Conservation (phyloP, 2,797 vertebrate genomes). For the Mormyrus proboscirostris region DNA sequence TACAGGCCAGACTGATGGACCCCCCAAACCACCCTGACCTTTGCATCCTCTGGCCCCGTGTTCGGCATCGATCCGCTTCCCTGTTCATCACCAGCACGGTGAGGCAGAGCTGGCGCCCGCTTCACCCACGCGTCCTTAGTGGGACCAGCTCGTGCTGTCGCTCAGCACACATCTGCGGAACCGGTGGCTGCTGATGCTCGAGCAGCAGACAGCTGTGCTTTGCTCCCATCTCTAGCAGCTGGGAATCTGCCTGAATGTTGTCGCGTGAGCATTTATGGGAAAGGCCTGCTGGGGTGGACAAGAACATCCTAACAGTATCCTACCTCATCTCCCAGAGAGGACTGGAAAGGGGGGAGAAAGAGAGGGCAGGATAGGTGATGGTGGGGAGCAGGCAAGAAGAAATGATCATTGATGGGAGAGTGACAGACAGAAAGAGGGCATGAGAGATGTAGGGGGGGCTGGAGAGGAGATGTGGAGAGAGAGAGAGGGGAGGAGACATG, state of each 20-base stretch:
- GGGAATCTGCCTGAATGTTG: background rate
- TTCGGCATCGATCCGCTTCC: background rate
- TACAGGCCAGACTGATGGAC: background rate
- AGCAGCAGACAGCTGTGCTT: background rate
- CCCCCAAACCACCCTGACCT: background rate
- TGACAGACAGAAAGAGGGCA: background rate
- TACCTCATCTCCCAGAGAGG: background rate
- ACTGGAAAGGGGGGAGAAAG: background rate
- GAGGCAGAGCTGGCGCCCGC: background rate
- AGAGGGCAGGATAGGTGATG: background rate
- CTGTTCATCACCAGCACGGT: background rate
- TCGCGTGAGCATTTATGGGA: background rate
- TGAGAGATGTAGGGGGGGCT: background rate
- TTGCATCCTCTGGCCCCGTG: background rate
- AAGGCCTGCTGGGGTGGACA: background rate
- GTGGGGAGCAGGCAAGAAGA: background rate
- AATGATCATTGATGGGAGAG: background rate
- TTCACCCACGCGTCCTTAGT: background rate
- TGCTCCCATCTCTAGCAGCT: background rate
- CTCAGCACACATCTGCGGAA: background rate
- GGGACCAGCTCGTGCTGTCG: background rate
- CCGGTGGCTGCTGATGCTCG: background rate
- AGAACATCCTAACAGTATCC: background rate
- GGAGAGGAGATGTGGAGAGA: background rate
- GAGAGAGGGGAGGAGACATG: background rate